Conservation (phyloP, 2,113 vertebrate species). For the Sterrhoptilus dennistouni region DNA sequence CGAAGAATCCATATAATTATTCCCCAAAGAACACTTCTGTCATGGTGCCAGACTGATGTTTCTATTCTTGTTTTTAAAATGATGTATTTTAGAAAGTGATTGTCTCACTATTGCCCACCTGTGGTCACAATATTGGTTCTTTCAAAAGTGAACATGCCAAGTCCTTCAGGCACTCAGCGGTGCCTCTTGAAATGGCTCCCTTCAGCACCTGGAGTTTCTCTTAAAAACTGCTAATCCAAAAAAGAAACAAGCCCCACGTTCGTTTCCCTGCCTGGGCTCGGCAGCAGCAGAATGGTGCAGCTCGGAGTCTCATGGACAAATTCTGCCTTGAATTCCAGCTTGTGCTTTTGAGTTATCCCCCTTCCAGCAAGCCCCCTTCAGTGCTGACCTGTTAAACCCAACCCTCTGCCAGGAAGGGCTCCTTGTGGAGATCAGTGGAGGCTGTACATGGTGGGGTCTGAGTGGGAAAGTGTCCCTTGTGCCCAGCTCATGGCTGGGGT, state of each 20-base stretch:
- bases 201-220: conserved; percentile 51
- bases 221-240: conserved; percentile 22
- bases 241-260: not conserved
- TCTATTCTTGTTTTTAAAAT: conserved; percentile 68
- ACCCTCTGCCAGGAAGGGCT: not conserved
- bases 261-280: not conserved
- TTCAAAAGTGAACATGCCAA: conserved; percentile 30
- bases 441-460: fast-evolving
- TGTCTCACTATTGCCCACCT: conserved; percentile 66
- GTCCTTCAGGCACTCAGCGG: conserved; percentile 28
- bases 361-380: not conserved
- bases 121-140: conserved; percentile 53
- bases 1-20: conserved; percentile 63
- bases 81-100: conserved; percentile 54
- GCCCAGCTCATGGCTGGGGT: fast-evolving
- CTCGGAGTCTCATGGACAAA: fast-evolving
- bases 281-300: fast-evolving
- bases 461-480: too few species aligned
- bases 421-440: not conserved
- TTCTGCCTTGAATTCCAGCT: not conserved
- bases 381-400: not conserved
- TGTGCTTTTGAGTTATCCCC: not conserved
- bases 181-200: conserved; percentile 31
- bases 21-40: conserved; percentile 58
- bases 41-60: conserved; percentile 61